Conservation (phyloP, 2,888 invertebrate species). For the Spodoptera exigua region DNA sequence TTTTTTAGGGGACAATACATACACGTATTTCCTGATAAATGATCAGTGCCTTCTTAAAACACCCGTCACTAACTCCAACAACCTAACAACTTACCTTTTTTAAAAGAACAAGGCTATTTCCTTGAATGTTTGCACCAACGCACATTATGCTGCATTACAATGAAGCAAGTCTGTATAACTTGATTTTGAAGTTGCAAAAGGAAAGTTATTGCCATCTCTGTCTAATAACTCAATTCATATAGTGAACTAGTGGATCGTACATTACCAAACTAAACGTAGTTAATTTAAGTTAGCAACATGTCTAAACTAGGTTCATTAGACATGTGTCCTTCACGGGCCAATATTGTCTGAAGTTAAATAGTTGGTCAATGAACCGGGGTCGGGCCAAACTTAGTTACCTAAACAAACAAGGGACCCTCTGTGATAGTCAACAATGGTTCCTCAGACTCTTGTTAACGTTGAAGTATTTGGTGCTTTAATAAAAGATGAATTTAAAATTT, state of each 20-base stretch:
- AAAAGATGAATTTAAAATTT: constrained; percentile 12
- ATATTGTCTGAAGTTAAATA: constrained; percentile 82
- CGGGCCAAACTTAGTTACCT: constrained; percentile 83
- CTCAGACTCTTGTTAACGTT: constrained; percentile 59
- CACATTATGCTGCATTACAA: too few relatives aligned
- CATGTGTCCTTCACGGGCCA: constrained; percentile 68
- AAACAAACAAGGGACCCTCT: constrained; percentile 81
- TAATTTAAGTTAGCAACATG: constrained; percentile 52
- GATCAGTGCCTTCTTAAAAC: too few relatives aligned
- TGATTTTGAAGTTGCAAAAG: too few relatives aligned
- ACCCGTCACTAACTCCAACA: too few relatives aligned
- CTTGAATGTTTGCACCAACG: too few relatives aligned
- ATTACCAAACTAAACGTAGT: constrained; percentile 32
- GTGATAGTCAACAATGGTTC: constrained; percentile 75
- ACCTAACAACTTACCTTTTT: too few relatives aligned
- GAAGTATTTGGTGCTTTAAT: constrained; percentile 49
- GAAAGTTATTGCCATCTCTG: too few relatives aligned
- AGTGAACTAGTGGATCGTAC: background rate
- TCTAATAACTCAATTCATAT: too few relatives aligned
- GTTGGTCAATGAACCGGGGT: constrained; percentile 80
- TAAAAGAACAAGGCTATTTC: too few relatives aligned
- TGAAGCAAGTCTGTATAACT: too few relatives aligned
- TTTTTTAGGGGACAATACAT: too few relatives aligned
- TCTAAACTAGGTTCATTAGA: constrained; percentile 72
- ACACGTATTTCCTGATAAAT: too few relatives aligned